Base-by-base conservation (phyloP, 2,113 vertebrate species). In the Corythoichthys intestinalis region DNA sequence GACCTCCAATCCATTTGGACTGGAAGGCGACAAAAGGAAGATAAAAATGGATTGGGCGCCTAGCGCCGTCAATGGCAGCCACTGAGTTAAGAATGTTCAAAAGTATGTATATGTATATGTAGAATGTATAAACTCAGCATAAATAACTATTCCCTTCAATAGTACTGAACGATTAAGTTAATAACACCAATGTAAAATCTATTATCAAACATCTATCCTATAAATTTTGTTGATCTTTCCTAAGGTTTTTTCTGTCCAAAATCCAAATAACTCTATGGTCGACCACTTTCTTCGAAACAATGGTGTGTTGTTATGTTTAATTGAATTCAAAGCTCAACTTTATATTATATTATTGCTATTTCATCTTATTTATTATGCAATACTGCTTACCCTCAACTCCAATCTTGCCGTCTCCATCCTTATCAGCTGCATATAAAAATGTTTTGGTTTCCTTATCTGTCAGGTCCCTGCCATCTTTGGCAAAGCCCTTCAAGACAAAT, bases 401-500 rank as follows among this genome's bases (percentile, higher is more conserved):
- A 8, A 99, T 98, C 91, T 97, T 99, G 72, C 96, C 97, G 17
- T 99, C 96, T 69, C 96, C 95, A 0, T 99, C 96, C 91, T 96
- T 96, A 85, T 99, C 97, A n/a, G 94, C 97, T 62, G 96, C 96
- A 49, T 82, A 84, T 89, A 99, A 80, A 81, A 99, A 93, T 12
- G 57, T 86, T 92, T 95, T 95, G 35, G 94, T 97, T 92, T 99
- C 97, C 82, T 94, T 93, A 77, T 92, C 93, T 39, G 95, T 93
- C 78, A 99, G 88, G 76, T 94, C 93, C 72, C 96, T 89, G 82
- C 94, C 95, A 15, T 94, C 88, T 53, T 93, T 80, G 64, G 92
- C 78, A 73, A 98, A 98, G 61, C 93, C 91, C 79, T 96, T 94
- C 86, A 99, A 90, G 72, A 99, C 89, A 69, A 86, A 94, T 83